These are phyloP conservation scores for Mantis religiosa DNA, from an alignment of 2,888 invertebrate genomes.

Conservation along the genomic window DNA sequence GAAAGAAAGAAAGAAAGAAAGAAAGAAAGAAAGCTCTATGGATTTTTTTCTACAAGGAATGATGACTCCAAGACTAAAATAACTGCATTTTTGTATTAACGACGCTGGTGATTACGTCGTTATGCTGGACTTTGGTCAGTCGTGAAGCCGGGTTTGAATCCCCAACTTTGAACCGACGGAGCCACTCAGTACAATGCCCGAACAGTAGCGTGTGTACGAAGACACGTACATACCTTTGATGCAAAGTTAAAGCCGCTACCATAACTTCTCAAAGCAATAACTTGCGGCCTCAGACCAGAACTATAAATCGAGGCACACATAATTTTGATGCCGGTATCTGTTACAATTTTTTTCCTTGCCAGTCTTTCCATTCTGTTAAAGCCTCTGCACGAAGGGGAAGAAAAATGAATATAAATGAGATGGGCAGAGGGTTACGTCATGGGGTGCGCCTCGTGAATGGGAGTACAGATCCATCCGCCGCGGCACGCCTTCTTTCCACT, in stretches of 20 bases:
- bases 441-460: not conserved
- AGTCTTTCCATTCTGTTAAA: not conserved
- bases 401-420: not conserved
- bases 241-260: not conserved
- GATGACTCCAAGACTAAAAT: too few relatives aligned
- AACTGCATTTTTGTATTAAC: too few relatives aligned
- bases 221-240: too few relatives aligned
- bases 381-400: not conserved
- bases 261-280: not conserved
- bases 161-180: too few relatives aligned
- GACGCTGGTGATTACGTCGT: too few relatives aligned
- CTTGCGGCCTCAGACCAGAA: not conserved
- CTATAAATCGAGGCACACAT: not conserved
- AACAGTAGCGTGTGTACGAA: not conserved
- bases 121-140: too few relatives aligned
- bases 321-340: not conserved
- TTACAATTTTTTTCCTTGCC: not conserved
- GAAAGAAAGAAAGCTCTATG: too few relatives aligned
- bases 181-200: too few relatives aligned
- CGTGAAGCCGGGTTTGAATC: too few relatives aligned
- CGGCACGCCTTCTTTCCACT: not conserved
- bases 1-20: too few relatives aligned
- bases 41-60: too few relatives aligned
- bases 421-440: not conserved
- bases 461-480: not conserved